Conservation (phyloP, 2,797 vertebrate genomes). For the Nyctibius grandis region DNA sequence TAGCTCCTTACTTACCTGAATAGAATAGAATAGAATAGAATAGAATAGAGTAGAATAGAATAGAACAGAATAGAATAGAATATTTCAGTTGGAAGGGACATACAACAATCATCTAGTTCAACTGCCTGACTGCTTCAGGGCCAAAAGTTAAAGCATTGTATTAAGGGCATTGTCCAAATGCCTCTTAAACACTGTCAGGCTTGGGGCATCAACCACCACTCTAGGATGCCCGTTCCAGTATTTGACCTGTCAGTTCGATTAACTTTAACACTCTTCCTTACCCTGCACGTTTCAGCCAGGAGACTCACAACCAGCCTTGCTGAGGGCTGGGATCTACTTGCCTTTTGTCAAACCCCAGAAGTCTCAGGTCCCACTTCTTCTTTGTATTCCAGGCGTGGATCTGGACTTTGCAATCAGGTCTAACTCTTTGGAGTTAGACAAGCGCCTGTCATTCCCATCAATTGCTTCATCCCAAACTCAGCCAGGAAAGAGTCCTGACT, state of each 20-base stretch:
- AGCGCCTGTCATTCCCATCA: neutral
- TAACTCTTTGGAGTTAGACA: neutral
- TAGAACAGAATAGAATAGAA: too few species aligned
- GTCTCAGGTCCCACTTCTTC: neutral
- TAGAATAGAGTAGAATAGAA: too few species aligned
- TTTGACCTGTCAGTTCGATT: neutral
- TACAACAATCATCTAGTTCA: neutral
- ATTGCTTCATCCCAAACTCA: neutral
- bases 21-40: neutral
- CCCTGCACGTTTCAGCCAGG: neutral
- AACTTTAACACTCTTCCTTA: neutral
- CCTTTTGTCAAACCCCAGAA: neutral
- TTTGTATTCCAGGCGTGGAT: neutral
- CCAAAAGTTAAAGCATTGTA: too few species aligned
- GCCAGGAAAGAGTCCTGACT: neutral
- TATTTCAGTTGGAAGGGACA: neutral
- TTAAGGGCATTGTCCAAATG: too few species aligned
- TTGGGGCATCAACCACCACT: too few species aligned
- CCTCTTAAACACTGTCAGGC: too few species aligned
- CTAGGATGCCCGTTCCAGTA: too few species aligned
- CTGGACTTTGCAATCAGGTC: neutral
- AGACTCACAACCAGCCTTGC: neutral
- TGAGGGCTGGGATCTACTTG: neutral
- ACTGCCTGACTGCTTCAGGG: too few species aligned
- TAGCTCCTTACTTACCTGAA: neutral